phyloP scores from a whole-genome alignment of 1,140 invertebrate species.

The Drosophila triauraria region DNA sequence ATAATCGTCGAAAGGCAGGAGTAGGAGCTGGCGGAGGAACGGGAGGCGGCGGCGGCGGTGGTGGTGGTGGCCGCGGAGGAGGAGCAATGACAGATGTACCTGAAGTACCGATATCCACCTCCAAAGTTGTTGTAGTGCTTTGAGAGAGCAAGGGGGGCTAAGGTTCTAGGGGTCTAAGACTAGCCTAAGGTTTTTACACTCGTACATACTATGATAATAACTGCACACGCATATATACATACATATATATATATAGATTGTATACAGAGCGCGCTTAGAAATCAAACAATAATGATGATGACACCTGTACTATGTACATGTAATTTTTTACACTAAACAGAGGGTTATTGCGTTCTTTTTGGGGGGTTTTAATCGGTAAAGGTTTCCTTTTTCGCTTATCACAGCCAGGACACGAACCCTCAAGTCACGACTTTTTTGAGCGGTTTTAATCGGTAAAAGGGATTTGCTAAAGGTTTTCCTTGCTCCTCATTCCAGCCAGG shows the following conservation, averaged over 20 bases:
- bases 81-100: constrained; percentile 38
- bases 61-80: background rate
- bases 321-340: constrained; percentile 6
- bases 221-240: background rate
- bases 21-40: background rate
- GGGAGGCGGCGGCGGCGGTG: background rate
- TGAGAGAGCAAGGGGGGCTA: constrained; percentile 14
- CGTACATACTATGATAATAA: background rate
- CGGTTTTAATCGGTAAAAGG: too few species aligned
- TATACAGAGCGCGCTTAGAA: background rate
- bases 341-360: background rate
- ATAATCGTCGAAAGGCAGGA: background rate
- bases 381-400: too few species aligned
- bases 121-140: constrained; percentile 71
- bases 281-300: constrained; percentile 5
- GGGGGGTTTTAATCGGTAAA: background rate
- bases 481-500: too few species aligned
- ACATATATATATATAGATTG: background rate
- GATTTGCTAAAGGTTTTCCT: too few species aligned
- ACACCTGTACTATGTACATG: constrained; percentile 37
- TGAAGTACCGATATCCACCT: constrained; percentile 65
- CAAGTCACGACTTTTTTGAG: too few species aligned
- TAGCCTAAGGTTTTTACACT: constrained; percentile 17
- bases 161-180: constrained; percentile 16
- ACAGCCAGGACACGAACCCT: too few species aligned